phyloP scores from a whole-genome alignment of 2,888 invertebrate species.

The Elegia similella region DNA sequence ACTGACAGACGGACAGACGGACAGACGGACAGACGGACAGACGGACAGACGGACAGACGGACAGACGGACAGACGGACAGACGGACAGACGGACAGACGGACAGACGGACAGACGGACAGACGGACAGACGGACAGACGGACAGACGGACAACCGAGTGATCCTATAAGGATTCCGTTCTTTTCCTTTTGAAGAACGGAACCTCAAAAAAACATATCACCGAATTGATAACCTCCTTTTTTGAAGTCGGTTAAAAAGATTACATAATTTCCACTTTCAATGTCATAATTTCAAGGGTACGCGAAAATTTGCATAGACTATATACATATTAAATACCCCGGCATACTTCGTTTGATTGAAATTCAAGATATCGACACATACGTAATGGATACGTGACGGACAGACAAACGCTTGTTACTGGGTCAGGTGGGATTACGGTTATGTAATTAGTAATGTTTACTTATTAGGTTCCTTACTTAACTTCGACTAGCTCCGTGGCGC shows the following conservation, averaged over 20 bases:
- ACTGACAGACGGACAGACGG: not conserved
- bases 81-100: constrained; percentile 1
- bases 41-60: constrained; percentile 12
- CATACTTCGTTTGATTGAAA: not conserved
- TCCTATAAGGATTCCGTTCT: too few relatives aligned
- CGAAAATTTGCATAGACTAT: constrained; percentile 1
- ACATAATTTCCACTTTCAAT: too few relatives aligned
- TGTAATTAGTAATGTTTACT: too few relatives aligned
- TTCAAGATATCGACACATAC: constrained; percentile 5
- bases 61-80: constrained; percentile 12
- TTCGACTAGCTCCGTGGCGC: too few relatives aligned
- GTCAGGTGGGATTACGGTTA: not conserved
- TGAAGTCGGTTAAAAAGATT: too few relatives aligned
- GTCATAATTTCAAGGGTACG: not conserved
- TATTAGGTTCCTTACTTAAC: too few relatives aligned
- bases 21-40: constrained; percentile 2
- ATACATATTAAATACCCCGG: constrained; percentile 4
- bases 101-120: constrained; percentile 4
- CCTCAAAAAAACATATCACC: too few relatives aligned
- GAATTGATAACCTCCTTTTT: too few relatives aligned
- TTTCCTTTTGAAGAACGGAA: too few relatives aligned
- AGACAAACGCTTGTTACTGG: not conserved
- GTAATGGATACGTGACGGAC: constrained; percentile 3
- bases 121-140: constrained; percentile 2
- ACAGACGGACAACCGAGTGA: constrained; percentile 4